A percentile compares a stretch with the other conserved stretches of the same genome.
phyloP scores from a whole-genome alignment of 30 jellyfish, hydroid and myxozoan genomes.

The Pelagia noctiluca region DNA sequence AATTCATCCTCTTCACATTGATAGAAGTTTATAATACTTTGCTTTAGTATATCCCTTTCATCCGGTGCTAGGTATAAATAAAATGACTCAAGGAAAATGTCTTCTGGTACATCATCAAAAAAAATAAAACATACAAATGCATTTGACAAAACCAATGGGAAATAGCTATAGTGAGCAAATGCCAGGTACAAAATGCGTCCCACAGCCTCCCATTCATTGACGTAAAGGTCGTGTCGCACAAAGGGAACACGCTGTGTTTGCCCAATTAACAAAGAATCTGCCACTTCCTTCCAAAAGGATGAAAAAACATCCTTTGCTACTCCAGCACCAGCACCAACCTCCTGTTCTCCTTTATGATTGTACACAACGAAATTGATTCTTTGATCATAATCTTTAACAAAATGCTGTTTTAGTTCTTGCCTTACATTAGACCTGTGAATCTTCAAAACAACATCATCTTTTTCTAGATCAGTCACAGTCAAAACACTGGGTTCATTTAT shows the following conservation, averaged over 20 bases:
- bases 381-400: background rate
- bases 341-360: background rate
- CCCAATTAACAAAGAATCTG: background rate
- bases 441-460: background rate
- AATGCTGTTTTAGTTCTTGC: background rate
- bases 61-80: slow-evolving; percentile 3
- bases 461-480: background rate
- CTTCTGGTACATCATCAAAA: slow-evolving; percentile 3
- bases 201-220: slow-evolving; percentile 25
- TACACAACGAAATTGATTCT: background rate
- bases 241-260: background rate
- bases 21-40: slow-evolving; percentile 1
- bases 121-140: slow-evolving; percentile 2
- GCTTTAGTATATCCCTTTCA: background rate
- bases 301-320: slow-evolving; percentile 20
- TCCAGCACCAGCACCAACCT: slow-evolving; percentile 19
- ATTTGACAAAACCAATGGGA: slow-evolving; percentile 14
- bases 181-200: slow-evolving; percentile 4
- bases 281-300: slow-evolving; percentile 8
- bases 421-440: background rate
- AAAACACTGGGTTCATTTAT: background rate
- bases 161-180: background rate
- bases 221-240: background rate
- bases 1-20: slow-evolving; percentile 9
- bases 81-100: slow-evolving; percentile 12